Percentiles rank a stretch among this genome's conserved stretches.
Conservation (phyloP, 2,113 vertebrate genomes). For the Corythornis cristatus region DNA sequence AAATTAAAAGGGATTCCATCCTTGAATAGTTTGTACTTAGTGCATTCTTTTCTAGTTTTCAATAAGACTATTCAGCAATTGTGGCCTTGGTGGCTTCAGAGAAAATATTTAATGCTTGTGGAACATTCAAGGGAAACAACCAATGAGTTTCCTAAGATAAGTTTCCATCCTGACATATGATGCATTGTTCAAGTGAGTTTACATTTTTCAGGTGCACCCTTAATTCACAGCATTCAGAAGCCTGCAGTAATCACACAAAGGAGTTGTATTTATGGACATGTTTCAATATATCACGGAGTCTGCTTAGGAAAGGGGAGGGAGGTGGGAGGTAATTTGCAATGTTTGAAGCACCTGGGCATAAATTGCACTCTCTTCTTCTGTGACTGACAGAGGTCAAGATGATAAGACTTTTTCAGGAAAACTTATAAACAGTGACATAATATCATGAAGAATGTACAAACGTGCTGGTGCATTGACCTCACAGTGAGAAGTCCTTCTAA, state of each 20-base stretch:
- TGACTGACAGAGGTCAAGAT: conserved; percentile 27
- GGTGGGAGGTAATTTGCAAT: not conserved
- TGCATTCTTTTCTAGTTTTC: not conserved
- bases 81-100: not conserved
- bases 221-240: not conserved
- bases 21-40: not conserved
- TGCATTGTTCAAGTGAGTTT: not conserved
- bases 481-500: not conserved
- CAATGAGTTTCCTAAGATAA: not conserved
- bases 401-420: not conserved
- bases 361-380: not conserved
- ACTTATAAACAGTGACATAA: not conserved
- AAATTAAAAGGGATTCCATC: not conserved
- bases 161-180: not conserved
- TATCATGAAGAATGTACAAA: not conserved
- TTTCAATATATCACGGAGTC: not conserved
- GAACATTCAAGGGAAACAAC: not conserved
- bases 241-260: not conserved
- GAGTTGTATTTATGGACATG: not conserved
- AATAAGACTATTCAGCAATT: not conserved
- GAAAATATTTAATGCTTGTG: not conserved
- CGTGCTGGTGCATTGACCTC: not conserved
- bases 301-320: not conserved
- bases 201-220: not conserved
- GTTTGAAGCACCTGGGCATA: not conserved